These are phyloP conservation scores for Sesamia inferens DNA, from an alignment of 2,888 invertebrate genomes.

Conservation along the genomic window DNA sequence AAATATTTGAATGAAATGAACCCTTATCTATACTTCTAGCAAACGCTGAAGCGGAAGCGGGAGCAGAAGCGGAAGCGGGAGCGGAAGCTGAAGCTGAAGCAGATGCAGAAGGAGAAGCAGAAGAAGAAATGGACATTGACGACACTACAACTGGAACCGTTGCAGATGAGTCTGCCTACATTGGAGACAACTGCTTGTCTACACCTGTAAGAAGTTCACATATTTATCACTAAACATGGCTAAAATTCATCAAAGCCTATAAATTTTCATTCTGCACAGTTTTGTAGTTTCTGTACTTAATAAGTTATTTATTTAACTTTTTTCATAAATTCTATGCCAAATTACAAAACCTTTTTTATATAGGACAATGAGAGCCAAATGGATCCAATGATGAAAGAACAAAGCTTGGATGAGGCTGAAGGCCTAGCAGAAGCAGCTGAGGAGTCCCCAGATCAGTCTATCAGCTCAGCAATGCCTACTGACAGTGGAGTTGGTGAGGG, in stretches of 20 bases:
- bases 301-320: neutral
- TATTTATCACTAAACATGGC: neutral
- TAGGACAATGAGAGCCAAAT: constrained; percentile 79
- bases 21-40: constrained; percentile 57
- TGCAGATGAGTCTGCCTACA: constrained; percentile 84
- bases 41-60: constrained; percentile 71
- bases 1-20: neutral
- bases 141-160: constrained; percentile 80
- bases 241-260: neutral
- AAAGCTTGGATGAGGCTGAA: constrained; percentile 77
- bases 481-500: constrained; percentile 82
- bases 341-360: neutral
- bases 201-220: constrained; percentile 81
- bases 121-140: constrained; percentile 88
- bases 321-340: neutral
- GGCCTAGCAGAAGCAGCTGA: constrained; percentile 79
- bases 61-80: constrained; percentile 14
- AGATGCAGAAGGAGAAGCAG: constrained; percentile 71
- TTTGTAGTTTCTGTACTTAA: neutral
- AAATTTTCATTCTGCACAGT: neutral
- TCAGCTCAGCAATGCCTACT: constrained; percentile 86
- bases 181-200: constrained; percentile 87
- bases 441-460: constrained; percentile 88
- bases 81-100: constrained; percentile 76
- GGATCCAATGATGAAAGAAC: constrained; percentile 81